Base-by-base conservation (phyloP, 1,140 invertebrate genomes). In the Drosophila navojoa region DNA sequence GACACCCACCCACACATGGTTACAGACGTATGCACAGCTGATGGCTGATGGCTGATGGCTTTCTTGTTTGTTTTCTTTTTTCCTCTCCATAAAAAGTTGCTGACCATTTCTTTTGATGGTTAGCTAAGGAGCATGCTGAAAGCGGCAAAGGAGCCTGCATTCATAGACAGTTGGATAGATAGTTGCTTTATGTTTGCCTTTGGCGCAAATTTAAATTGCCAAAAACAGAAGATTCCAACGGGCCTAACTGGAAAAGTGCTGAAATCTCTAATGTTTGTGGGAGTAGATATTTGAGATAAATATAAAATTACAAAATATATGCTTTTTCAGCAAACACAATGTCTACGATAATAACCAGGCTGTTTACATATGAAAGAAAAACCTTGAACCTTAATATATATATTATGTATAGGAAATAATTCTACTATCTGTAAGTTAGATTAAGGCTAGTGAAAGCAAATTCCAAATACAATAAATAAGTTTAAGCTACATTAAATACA, bases 91-190 rank as follows among this genome's bases (percentile, higher is more conserved):
- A 70, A 86, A 78, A 86, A 86, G 67, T 71, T 76, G 72, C 62
- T 79, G 76, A 74, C 79, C 73, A 87, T 87, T 87, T 82, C 84
- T 77, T 77, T 87, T 89, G 84, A 79, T 67, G 76, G 60, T 79
- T 79, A 71, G 78, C 57, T 86, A 64, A 60, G 66, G 60, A 54
- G 10, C 71, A 77, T 71, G 72, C 59, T 75, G 66, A 75, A 72
- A 64, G 61, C 45, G 19, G 27, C 58, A 59, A 44, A 59, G 52
- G 11, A 70, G 27, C 13, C 52, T 35, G 27, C 5, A n/a, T 42
- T 16, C 15, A 57, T 11, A n/a, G 61, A 49, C 50, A 50, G 35
- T 35, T 38, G 38, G 49, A 57, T 66, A 35, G 59, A 19, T 25
- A 35, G 54, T 38, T 70, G 27, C 13, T 45, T 27, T 42, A 59